Conservation (phyloP, 1,140 invertebrate species). For the Bombus picipes region DNA sequence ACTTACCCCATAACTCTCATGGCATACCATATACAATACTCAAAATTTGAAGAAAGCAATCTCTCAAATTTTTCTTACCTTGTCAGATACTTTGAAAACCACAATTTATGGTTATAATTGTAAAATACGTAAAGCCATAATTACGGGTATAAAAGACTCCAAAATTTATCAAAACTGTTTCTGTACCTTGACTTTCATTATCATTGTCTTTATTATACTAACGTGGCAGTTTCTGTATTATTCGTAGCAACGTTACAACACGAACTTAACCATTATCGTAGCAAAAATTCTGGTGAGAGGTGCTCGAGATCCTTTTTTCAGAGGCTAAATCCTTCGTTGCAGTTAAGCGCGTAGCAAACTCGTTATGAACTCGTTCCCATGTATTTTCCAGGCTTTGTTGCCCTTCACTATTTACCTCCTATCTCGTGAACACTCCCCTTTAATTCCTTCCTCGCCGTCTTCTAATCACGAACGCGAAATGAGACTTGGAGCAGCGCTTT, state of each 20-base stretch:
- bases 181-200: too few relatives aligned
- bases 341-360: background rate
- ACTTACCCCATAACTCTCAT: too few relatives aligned
- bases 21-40: too few relatives aligned
- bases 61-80: too few relatives aligned
- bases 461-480: background rate
- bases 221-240: background rate
- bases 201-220: background rate
- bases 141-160: too few relatives aligned
- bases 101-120: too few relatives aligned
- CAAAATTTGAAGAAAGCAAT: too few relatives aligned
- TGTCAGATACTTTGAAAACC: too few relatives aligned
- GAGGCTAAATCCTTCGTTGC: background rate
- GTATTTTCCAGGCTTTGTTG: background rate
- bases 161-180: too few relatives aligned
- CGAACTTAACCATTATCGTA: background rate
- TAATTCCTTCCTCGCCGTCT: background rate
- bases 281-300: constrained; percentile 1
- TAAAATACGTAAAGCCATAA: too few relatives aligned
- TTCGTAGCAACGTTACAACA: background rate
- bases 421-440: background rate
- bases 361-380: background rate
- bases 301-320: background rate
- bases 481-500: background rate
- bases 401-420: background rate